These are phyloP conservation scores for Seriola quinqueradiata DNA, from an alignment of 2,113 vertebrate genomes.

Conservation along the genomic window DNA sequence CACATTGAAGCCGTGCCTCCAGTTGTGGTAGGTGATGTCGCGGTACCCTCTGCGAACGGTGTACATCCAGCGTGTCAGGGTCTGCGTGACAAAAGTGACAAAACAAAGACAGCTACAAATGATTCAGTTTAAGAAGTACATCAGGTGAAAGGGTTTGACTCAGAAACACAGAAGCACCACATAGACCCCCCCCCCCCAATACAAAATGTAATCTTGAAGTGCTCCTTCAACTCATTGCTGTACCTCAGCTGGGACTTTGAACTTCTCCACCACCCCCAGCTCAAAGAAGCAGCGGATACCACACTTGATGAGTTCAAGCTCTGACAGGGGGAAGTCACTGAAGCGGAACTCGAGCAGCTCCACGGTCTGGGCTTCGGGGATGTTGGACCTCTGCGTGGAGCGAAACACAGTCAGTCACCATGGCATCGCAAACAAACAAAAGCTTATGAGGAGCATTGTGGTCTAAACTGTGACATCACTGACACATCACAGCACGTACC, in stretches of 20 bases:
- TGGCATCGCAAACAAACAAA: neutral
- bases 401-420: slow-evolving; percentile 5
- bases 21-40: slow-evolving; percentile 95
- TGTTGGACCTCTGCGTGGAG: slow-evolving; percentile 85
- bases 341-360: slow-evolving; percentile 90
- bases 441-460: neutral
- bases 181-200: too few relatives aligned
- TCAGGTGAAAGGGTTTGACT: neutral
- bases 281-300: slow-evolving; percentile 94
- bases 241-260: slow-evolving; percentile 95
- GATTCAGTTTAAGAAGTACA: neutral
- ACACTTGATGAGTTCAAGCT: slow-evolving; percentile 89
- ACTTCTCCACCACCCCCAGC: slow-evolving; percentile 93
- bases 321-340: slow-evolving; percentile 91
- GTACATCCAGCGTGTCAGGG: slow-evolving; percentile 95
- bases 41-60: slow-evolving; percentile 93
- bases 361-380: slow-evolving; percentile 87
- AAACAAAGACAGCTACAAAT: neutral
- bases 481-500: slow-evolving; percentile 78
- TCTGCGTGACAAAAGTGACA: slow-evolving; percentile 9
- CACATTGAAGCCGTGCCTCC: slow-evolving; percentile 95
- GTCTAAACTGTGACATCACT: neutral
- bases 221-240: neutral
- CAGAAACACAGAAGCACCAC: neutral
- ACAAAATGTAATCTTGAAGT: too few relatives aligned